Evolutionary conservation across 2,888 invertebrate genomes (phyloP).

Genomic region (Odontocerum albicorne): DNA sequence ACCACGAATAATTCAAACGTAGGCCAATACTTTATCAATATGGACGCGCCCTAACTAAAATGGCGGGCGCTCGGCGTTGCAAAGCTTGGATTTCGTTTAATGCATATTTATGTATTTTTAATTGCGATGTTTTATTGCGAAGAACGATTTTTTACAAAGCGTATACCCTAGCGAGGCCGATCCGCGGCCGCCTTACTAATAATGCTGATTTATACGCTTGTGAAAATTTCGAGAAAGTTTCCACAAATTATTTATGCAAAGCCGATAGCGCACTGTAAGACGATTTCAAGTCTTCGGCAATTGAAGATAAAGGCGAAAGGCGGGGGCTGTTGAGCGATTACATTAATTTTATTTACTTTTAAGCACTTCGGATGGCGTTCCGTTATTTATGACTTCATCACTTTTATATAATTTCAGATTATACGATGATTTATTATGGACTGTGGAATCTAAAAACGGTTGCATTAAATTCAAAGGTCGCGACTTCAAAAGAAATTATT

Average conservation of each 20-base stretch:
- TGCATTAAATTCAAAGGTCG: too few species aligned
- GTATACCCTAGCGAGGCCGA: conserved; percentile 9
- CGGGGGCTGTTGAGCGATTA: not conserved
- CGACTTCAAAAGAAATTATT: too few species aligned
- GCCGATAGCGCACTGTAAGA: conserved; percentile 11
- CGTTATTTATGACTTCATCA: not conserved
- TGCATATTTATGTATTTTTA: conserved; percentile 32
- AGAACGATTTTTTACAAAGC: conserved; percentile 18
- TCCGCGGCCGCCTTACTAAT: conserved; percentile 12
- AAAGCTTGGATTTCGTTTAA: conserved; percentile 22
- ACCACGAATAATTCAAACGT: too few species aligned
- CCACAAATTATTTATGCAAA: conserved; percentile 24
- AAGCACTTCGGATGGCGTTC: conserved; percentile 7
- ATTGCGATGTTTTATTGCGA: conserved; percentile 29
- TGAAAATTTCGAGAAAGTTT: conserved; percentile 21
- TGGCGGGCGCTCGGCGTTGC: conserved; percentile 4
- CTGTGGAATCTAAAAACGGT: too few species aligned
- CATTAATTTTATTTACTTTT: conserved; percentile 8
- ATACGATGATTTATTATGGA: too few species aligned
- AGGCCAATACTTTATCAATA: too few species aligned
- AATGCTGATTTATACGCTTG: conserved; percentile 22
- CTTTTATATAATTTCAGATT: too few species aligned
- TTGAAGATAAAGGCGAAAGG: conserved; percentile 3
- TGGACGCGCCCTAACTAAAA: not conserved
- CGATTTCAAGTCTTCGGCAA: conserved; percentile 2